A percentile compares a stretch with the other conserved stretches of the same genome.
phyloP scores from a whole-genome alignment of 1,140 invertebrate species.

The Laupala kohalensis region DNA sequence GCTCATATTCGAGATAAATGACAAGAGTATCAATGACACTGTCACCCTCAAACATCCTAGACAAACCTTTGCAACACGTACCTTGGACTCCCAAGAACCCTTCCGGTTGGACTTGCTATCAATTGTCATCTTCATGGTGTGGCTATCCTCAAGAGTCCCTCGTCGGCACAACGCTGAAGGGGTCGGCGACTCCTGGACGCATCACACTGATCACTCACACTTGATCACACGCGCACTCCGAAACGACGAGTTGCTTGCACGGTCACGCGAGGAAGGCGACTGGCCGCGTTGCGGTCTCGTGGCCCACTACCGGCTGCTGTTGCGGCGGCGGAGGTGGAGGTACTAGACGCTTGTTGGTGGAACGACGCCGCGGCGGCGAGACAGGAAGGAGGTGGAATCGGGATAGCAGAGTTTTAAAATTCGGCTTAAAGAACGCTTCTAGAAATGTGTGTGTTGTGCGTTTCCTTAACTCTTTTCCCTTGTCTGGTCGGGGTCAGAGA shows the following conservation, averaged over 20 bases:
- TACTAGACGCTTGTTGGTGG: too few relatives aligned
- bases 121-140: neutral
- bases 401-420: too few relatives aligned
- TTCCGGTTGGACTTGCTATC: neutral
- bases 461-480: too few relatives aligned
- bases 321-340: too few relatives aligned
- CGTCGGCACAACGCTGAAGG: neutral
- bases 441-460: too few relatives aligned
- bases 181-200: too few relatives aligned
- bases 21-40: neutral
- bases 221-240: neutral
- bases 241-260: neutral
- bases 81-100: neutral
- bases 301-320: neutral
- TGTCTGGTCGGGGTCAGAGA: too few relatives aligned
- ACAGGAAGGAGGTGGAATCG: too few relatives aligned
- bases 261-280: neutral
- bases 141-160: neutral
- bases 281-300: neutral
- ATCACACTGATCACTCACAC: neutral
- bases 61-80: too few relatives aligned
- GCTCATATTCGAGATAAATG: neutral
- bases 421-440: too few relatives aligned
- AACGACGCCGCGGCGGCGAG: too few relatives aligned
- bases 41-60: too few relatives aligned